These are phyloP conservation scores for Chymomyza costata DNA, from an alignment of 1,140 invertebrate species.

Conservation along the genomic window DNA sequence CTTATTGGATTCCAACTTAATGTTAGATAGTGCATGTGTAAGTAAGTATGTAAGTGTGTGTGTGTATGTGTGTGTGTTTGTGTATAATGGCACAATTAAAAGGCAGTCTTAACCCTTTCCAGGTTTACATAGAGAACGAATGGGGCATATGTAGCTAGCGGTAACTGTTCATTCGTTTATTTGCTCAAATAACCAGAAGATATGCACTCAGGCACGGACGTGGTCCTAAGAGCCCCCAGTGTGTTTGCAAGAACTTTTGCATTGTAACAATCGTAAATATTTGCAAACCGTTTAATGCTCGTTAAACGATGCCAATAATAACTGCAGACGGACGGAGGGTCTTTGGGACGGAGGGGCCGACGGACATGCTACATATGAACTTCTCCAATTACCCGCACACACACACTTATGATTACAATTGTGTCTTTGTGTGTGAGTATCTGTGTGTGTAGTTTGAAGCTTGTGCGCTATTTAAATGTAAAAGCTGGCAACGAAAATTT, in stretches of 20 bases:
- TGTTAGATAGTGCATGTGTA: conserved; percentile 1
- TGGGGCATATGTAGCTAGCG: too few species aligned
- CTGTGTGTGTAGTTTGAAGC: too few species aligned
- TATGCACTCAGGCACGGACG: conserved; percentile 39
- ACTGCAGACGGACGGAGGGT: conserved; percentile 26
- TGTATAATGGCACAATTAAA: conserved; percentile 32
- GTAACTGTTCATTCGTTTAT: conserved; percentile 28
- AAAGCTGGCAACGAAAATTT: too few species aligned
- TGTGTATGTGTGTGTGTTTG: not conserved
- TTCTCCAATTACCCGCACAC: conserved; percentile 2
- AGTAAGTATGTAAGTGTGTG: not conserved
- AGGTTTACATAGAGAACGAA: too few species aligned
- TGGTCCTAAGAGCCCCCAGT: not conserved
- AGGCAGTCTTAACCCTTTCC: too few species aligned
- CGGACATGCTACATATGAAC: conserved; percentile 6
- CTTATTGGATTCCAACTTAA: conserved; percentile 27
- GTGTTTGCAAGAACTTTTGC: conserved; percentile 31
- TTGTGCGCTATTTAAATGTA: too few species aligned
- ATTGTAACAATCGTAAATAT: conserved; percentile 51
- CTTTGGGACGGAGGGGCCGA: conserved; percentile 11
- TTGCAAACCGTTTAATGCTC: conserved; percentile 50
- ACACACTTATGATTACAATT: too few species aligned
- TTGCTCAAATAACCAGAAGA: conserved; percentile 40
- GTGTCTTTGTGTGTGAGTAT: too few species aligned
- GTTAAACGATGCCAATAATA: conserved; percentile 52